Base-by-base conservation (phyloP, 2,113 vertebrate species). In the Ammospiza nelsoni region DNA sequence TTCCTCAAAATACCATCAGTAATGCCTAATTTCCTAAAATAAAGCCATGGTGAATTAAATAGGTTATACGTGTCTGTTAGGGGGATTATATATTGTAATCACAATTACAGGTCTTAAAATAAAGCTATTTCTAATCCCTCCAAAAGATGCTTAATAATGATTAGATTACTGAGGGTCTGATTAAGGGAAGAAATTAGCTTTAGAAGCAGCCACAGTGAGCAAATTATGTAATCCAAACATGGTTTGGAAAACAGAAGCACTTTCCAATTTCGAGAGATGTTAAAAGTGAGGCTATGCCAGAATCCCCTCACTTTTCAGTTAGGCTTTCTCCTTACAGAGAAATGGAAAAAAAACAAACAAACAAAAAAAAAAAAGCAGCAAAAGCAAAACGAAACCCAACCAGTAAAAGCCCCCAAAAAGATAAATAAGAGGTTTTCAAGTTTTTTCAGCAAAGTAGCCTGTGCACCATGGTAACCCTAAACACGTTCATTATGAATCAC, bases 111-210 rank as follows among this genome's bases (percentile, higher is more conserved):
- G 86, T 96, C 92, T 96, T 92, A 95, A 97, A 96, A 97, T 87
- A 78, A 96, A 97, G 96, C 86, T 86, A 89, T 66, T 94, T 79
- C 83, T 94, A 96, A 97, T 96, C 84, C 93, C 24, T 91, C 91
- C 89, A 94, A 95, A 97, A 97, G 96, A 97, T 75, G 85, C 76
- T 95, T 97, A 96, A 88, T 96, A 96, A 96, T 49, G 74, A 92
- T 95, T 96, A 95, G 90, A 94, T 88, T 96, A 87, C 75, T 86
- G 75, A 89, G 95, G 87, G 78, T 76, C 73, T 87, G 97, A 94
- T 96, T 95, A 97, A 93, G 72, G 89, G 75, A 83, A 81, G 77
- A 89, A 55, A 88, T 28, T 61, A 87, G 92, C 94, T 84, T 81
- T 79, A 88, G 68, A 95, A 97, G 90, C 75, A 77, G 52, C 46